Evolutionary conservation across 2,113 vertebrate genomes (phyloP).

Genomic region (Thamnophis sirtalis): DNA sequence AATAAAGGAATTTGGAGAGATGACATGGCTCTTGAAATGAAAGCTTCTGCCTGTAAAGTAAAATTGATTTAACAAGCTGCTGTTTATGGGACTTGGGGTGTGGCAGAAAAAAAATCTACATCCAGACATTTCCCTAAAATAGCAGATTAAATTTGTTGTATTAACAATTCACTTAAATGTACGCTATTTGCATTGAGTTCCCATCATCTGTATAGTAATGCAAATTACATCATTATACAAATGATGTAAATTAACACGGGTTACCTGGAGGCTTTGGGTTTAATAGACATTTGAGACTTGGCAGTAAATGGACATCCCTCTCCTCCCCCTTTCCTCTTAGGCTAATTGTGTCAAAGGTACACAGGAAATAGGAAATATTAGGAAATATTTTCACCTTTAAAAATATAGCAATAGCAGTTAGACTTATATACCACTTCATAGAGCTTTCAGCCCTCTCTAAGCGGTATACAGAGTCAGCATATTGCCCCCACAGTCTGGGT

Average conservation of each 20-base stretch:
- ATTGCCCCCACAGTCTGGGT: too few species aligned
- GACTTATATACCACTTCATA: too few species aligned
- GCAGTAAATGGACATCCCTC: not conserved
- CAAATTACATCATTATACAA: not conserved
- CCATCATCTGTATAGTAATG: not conserved
- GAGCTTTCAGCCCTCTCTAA: too few species aligned
- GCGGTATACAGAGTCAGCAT: too few species aligned
- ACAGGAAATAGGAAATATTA: too few species aligned
- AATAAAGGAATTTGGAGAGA: not conserved
- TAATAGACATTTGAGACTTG: not conserved
- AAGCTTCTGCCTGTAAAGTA: not conserved
- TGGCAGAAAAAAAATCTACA: not conserved
- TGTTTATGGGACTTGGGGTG: not conserved
- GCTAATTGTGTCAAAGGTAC: not conserved
- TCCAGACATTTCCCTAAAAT: not conserved
- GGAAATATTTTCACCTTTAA: not conserved
- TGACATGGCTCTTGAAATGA: not conserved
- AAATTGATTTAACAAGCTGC: not conserved
- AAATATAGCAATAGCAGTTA: too few species aligned
- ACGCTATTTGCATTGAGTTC: not conserved
- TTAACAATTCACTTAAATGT: not conserved
- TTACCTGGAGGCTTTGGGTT: not conserved
- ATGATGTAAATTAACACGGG: not conserved
- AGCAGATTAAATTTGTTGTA: not conserved
- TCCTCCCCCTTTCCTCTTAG: too few species aligned